A percentile compares a stretch with the other conserved stretches of the same genome.
Evolutionary conservation across 2,113 vertebrate species (phyloP).

Genomic region (Engystomops pustulosus): DNA sequence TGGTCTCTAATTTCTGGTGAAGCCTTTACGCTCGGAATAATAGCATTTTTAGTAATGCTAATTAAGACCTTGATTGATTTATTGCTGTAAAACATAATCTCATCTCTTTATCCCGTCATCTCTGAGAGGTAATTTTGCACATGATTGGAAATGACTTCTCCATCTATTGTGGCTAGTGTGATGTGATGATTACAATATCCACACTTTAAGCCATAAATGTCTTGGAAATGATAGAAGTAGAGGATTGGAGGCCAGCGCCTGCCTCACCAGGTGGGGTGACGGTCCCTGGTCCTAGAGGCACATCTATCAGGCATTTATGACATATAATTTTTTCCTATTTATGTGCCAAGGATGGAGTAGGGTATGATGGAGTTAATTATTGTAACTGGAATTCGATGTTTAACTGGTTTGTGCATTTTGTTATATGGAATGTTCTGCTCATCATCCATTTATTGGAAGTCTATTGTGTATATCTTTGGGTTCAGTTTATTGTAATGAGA

Average conservation of each 20-base stretch:
- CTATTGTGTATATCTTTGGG: background rate
- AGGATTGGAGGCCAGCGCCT: no score
- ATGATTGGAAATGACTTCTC: slow-evolving; percentile 1
- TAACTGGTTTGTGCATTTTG: background rate
- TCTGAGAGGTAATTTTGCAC: slow-evolving; percentile 36
- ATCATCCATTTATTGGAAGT: background rate
- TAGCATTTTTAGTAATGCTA: slow-evolving; percentile 11
- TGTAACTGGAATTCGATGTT: slow-evolving; percentile 15
- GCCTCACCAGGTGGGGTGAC: no score
- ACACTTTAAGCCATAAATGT: no score
- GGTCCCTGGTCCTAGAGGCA: background rate
- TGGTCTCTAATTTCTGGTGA: background rate
- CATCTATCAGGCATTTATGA: background rate
- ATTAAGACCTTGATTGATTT: background rate
- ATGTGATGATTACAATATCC: background rate
- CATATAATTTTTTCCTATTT: background rate
- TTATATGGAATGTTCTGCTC: background rate
- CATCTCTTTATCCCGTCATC: slow-evolving; percentile 32
- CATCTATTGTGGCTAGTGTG: background rate
- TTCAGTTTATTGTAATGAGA: background rate
- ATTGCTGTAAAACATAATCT: slow-evolving; percentile 31
- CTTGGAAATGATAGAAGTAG: no score
- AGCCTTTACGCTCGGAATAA: background rate
- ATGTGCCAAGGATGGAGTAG: background rate
- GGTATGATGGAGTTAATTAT: background rate